Evolutionary conservation across 2,888 invertebrate species (phyloP).

Genomic region (Periphyllus acericola): DNA sequence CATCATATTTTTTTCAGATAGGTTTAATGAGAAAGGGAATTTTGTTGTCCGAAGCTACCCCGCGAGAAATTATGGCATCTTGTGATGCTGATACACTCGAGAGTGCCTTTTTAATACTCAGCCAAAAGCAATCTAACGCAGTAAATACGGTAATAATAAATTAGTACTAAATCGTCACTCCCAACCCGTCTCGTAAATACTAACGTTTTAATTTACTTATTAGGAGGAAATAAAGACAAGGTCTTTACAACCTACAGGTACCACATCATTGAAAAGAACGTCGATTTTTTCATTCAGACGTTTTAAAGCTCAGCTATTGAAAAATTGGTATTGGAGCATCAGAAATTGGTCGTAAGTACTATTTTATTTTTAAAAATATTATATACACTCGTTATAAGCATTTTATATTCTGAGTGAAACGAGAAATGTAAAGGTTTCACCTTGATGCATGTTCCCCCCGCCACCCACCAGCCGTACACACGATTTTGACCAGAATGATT

Average conservation of each 20-base stretch:
- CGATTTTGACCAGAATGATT: too few relatives aligned
- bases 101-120: slow-evolving; percentile 70
- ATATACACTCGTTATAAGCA: too few relatives aligned
- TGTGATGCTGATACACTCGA: slow-evolving; percentile 67
- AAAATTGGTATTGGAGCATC: slow-evolving; percentile 59
- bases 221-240: slow-evolving; percentile 4
- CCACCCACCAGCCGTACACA: too few relatives aligned
- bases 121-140: slow-evolving; percentile 68
- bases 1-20: slow-evolving; percentile 65
- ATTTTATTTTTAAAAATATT: neutral
- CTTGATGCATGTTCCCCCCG: too few relatives aligned
- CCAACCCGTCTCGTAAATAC: neutral
- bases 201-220: neutral
- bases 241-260: neutral
- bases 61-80: slow-evolving; percentile 67
- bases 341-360: slow-evolving; percentile 48
- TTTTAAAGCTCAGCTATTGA: slow-evolving; percentile 54
- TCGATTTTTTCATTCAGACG: slow-evolving; percentile 34
- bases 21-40: slow-evolving; percentile 70
- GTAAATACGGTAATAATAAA: neutral
- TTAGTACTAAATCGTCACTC: neutral
- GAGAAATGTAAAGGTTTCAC: too few relatives aligned
- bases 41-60: slow-evolving; percentile 69
- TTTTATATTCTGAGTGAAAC: too few relatives aligned
- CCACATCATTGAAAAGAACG: slow-evolving; percentile 43